Percentiles rank a stretch among this genome's conserved stretches.
Evolutionary conservation across 2,113 vertebrate genomes (phyloP).

Genomic region (Empidonax alnorum): DNA sequence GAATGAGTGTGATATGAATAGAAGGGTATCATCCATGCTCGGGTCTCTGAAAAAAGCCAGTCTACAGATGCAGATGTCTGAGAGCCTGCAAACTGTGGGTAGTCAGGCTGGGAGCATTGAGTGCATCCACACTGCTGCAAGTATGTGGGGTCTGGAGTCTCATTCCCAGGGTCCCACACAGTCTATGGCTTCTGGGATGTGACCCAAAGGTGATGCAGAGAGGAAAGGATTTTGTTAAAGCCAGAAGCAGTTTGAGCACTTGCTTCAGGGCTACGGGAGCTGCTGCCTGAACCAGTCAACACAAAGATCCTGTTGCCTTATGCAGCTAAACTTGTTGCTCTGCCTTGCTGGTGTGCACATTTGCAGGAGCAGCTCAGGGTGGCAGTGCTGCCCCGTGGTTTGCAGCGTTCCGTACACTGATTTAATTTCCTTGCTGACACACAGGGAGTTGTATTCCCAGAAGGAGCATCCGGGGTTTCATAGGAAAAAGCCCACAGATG

Average conservation of each 20-base stretch:
- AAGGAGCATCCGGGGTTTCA: background rate
- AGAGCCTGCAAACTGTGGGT: background rate
- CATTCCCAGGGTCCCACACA: accelerated
- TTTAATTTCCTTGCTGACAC: background rate
- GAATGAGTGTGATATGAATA: accelerated
- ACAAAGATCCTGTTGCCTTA: background rate
- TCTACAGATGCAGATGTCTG: accelerated
- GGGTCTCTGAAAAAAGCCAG: background rate
- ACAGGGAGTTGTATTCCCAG: background rate
- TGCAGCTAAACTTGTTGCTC: background rate
- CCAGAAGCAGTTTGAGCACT: background rate
- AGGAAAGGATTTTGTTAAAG: background rate
- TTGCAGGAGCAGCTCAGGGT: background rate
- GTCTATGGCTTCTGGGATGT: background rate
- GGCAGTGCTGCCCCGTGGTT: constrained; percentile 57
- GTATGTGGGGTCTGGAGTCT: background rate
- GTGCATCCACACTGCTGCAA: background rate
- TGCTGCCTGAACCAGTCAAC: background rate
- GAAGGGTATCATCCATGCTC: background rate
- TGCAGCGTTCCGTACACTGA: background rate
- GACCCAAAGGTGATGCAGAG: background rate
- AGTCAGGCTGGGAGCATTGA: background rate
- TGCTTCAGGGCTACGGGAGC: accelerated
- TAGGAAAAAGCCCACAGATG: background rate
- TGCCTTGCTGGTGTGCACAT: background rate